Base-by-base conservation (phyloP, 35 echinoderm and acorn worm genomes). In the Chiridota heheva region DNA sequence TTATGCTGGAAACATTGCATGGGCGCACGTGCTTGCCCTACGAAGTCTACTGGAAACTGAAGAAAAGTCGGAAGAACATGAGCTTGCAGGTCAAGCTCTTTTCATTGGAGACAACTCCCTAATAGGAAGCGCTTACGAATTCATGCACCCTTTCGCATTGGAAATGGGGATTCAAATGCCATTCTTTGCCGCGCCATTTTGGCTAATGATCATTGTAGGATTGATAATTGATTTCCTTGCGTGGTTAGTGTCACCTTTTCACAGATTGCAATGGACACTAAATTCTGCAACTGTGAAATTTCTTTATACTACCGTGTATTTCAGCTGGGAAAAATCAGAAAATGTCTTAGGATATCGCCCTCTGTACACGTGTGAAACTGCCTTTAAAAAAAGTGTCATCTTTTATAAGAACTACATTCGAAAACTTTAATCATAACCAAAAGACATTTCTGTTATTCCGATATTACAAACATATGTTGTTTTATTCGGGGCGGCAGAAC, bases 1-100 rank as follows among this genome's bases (percentile, higher is more conserved):
- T 20, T 86, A 86, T 40, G 82, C 53, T 44, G 82, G 82, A 10
- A 86, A 86, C 63, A 40, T 76, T 22, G 82, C 69, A 2, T 76
- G 34, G 34, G 69, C 82, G 28, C 70, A 75, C 63, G 70, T 86
- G 4, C 57, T 86, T 13, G 82, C 70, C 7, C 51, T 43, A 34
- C 58, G 76, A 7, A 3, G 10, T 27, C 41, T 86, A 0, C 15
- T 60, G 39, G 33, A 70, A 16, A 69, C 82, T 7, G 42, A 42
- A 39, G 49, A 26, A 39, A 74, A 26, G 15, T 17, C 29, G n/a
- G 7, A 42, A 10, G n/a, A n/a, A n/a, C n/a, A n/a, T n/a, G n/a
- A n/a, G n/a, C 26, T 76, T 17, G 28, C 32, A 40, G 82, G 82
- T 2, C 55, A 75, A 38, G 82, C 67, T 37, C 76, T 62, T 34